A percentile compares a stretch with the other conserved stretches of the same genome.
phyloP scores from a whole-genome alignment of 2,797 vertebrate species.

The Micromesistius poutassou region DNA sequence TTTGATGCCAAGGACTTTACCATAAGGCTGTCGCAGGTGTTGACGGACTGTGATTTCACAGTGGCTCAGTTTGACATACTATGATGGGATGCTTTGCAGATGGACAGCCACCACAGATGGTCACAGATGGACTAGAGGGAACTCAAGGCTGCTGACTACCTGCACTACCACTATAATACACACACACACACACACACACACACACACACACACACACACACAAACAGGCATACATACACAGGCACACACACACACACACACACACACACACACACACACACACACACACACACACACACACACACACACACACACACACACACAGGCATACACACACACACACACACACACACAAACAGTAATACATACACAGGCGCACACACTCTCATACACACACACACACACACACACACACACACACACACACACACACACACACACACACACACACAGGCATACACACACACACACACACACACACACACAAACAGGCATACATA shows the following conservation, averaged over 20 bases:
- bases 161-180: constrained; percentile 16
- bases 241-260: background rate
- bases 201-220: constrained; percentile 10
- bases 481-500: background rate
- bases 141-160: constrained; percentile 31
- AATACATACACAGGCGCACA: background rate
- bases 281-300: constrained; percentile 16
- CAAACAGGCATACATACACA: constrained; percentile 19
- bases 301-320: background rate
- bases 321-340: background rate
- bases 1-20: constrained; percentile 53
- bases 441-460: background rate
- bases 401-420: background rate
- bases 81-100: constrained; percentile 39
- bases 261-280: constrained; percentile 39
- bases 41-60: constrained; percentile 50
- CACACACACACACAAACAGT: background rate
- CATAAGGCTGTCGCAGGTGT: constrained; percentile 45
- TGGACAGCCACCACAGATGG: constrained; percentile 36
- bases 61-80: constrained; percentile 31
- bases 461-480: background rate
- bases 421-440: background rate
- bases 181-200: constrained; percentile 7
- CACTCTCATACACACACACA: background rate
- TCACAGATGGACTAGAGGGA: constrained; percentile 26